Evolutionary conservation across 1,140 invertebrate genomes (phyloP), one percentile per base, ranked within the genome.

Genomic region (Heliconius himera): DNA sequence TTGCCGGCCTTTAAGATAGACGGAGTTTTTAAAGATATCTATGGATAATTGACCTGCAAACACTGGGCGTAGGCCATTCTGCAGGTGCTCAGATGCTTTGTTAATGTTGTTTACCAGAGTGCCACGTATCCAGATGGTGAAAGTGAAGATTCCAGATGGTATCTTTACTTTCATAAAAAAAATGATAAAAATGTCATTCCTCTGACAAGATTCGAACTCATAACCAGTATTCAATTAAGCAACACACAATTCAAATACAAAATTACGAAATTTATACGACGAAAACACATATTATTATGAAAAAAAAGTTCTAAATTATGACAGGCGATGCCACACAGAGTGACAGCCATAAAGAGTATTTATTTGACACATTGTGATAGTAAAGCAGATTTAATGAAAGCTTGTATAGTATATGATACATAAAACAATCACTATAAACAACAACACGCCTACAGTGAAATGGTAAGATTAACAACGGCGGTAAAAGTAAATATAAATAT

Each of bases 361-460:
- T 76, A 76, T 76, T 70, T 56, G 51, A 76, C 74, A 70, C 41
- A 2, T 29, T 26, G 16, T 33, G 36, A 76, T 70, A 70, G n/a
- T 70, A 41, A n/a, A 75, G 33, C 60, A 20, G 74, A 76, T 76
- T 70, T 76, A 76, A 76, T 70, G 74, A 76, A 76, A 76, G 66
- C 74, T 76, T 76, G 36, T 66, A 76, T 66, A 49, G 18, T 26
- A 76, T 66, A 66, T 56, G 20, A 20, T 70, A 70, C 38, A 76
- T 76, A 76, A 76, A 75, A 75, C 74, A 66, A 75, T 76, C 60
- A 70, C 74, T 46, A 76, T 76, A 76, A 76, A 76, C 22, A 22
- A 76, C 22, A 66, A 38, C 51, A 74, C 74, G 74, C 74, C 74
- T 36, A 75, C 74, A 49, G 60, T 76, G 20, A 60, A 76, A 76